Base-by-base conservation (phyloP, 2,797 vertebrate species). In the Ctenopoma multispine region DNA sequence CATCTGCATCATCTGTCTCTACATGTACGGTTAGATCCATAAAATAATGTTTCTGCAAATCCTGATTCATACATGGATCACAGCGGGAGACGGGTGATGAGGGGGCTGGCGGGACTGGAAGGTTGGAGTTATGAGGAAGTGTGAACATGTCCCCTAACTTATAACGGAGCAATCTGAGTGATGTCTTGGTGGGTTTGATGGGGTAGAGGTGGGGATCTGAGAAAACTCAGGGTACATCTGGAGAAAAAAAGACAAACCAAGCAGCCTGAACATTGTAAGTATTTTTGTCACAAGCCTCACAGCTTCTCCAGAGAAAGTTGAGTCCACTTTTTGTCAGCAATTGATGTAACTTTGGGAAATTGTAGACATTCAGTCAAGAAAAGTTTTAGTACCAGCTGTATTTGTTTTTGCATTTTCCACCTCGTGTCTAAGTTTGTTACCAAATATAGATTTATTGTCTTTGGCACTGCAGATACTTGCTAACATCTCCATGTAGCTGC, bases 21-120 rank as follows among this genome's bases (percentile, higher is more conserved):
- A n/a, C n/a, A n/a, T n/a, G n/a, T n/a, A n/a, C n/a, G n/a, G n/a
- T n/a, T n/a, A n/a, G n/a, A n/a, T n/a, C n/a, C n/a, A n/a, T n/a
- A n/a, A n/a, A n/a, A n/a, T n/a, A n/a, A n/a, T n/a, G n/a, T n/a
- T n/a, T n/a, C n/a, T n/a, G n/a, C n/a, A n/a, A n/a, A 82, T 79
- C 80, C 79, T 63, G 60, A 76, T 81, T 70, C 44, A 2, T 67
- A 75, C 59, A 64, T 69, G 83, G 54, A 61, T 70, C 69, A 12
- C 68, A 40, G 75, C 27, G 53, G 62, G 64, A 74, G 76, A 54
- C 40, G 59, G 51, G 36, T 24, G 71, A 14, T 9, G 58, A 18
- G 46, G 62, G 69, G 54, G 55, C 51, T 47, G 50, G n/a, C 0
- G 47, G 38, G 29, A 53, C 5, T 7, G 56, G 61, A 53, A 57